Base-by-base conservation (phyloP, 2,113 vertebrate species). In the Potamarius usumacintae region DNA sequence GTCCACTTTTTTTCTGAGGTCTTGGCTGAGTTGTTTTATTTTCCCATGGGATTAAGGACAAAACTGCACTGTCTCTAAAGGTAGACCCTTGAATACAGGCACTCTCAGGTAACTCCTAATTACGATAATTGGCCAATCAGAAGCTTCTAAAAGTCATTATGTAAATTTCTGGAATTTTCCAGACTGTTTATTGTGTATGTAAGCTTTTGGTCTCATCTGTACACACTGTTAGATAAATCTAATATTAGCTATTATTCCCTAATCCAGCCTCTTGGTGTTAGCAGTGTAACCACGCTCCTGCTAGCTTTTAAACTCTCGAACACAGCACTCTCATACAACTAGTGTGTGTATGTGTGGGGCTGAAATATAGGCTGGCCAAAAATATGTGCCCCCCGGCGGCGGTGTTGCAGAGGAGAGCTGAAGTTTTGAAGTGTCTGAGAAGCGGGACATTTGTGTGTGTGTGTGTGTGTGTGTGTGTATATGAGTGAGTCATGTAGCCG, bases 401-500 rank as follows among this genome's bases (percentile, higher is more conserved):
- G 48, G 42, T 42, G 55, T 60, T 58, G 78, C 55, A 11, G 17
- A 71, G 14, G 9, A 69, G 48, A 55, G 83, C 30, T 50, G 83
- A 57, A 71, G 83, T 48, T 71, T 84, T 84, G 65, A 84, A 57
- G 65, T 18, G 15, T 0, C 0, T 34, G 12, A 65, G 12, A 52
- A 83, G 20, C 60, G 12, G 82, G 62, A 67, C 22, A 14, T 27
- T 25, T 79, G 76, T 79, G 25, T 79, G 48, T 42, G 30, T 42
- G 69, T 30, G 67, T 69, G 48, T 52, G 74, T 25, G 50, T 15
- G 18, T 42, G 42, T 42, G 4, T 20, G 11, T 17, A 5, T 10
- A 15, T 2, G 10, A 17, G 25, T 71, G 83, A 84, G n/a, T 84
- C 83, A 84, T 34, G 50, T 71, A 55, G 83, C 65, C n/a, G 83